phyloP scores from a whole-genome alignment of 1,140 invertebrate species.

The Helicoverpa armigera region DNA sequence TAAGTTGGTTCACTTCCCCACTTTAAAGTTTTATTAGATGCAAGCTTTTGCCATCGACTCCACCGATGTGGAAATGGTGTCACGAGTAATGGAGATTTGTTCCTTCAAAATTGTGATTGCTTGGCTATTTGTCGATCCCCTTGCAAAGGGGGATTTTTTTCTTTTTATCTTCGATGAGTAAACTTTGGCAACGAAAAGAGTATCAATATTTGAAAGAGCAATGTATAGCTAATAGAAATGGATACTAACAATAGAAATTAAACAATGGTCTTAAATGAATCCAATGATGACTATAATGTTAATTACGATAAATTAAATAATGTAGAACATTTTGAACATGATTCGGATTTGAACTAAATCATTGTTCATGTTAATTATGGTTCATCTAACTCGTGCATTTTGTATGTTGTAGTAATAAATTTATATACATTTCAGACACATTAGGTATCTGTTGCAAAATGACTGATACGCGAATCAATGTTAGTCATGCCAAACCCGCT shows the following conservation, averaged over 20 bases:
- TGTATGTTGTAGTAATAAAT: no score
- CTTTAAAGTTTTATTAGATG: conserved; percentile 35
- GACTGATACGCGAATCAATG: no score
- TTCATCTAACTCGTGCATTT: neutral
- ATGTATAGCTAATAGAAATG: neutral
- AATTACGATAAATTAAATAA: neutral
- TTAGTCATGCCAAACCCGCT: no score
- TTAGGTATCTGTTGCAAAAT: no score
- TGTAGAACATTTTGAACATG: conserved; percentile 3
- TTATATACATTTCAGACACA: no score
- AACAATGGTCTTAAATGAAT: conserved; percentile 3
- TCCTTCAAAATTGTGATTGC: conserved; percentile 37
- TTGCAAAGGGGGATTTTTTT: neutral
- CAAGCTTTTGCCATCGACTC: conserved; percentile 6
- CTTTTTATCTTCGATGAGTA: neutral
- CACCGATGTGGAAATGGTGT: conserved; percentile 9
- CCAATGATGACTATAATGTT: neutral
- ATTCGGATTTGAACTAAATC: neutral
- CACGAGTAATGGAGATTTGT: conserved; percentile 10
- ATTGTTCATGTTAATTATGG: neutral
- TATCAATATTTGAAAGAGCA: neutral
- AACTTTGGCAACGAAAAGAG: neutral
- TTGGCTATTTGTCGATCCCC: neutral
- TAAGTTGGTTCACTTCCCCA: neutral
- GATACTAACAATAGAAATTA: neutral